Base-by-base conservation (phyloP, 2,797 vertebrate genomes). In the Buphagus erythrorhynchus region DNA sequence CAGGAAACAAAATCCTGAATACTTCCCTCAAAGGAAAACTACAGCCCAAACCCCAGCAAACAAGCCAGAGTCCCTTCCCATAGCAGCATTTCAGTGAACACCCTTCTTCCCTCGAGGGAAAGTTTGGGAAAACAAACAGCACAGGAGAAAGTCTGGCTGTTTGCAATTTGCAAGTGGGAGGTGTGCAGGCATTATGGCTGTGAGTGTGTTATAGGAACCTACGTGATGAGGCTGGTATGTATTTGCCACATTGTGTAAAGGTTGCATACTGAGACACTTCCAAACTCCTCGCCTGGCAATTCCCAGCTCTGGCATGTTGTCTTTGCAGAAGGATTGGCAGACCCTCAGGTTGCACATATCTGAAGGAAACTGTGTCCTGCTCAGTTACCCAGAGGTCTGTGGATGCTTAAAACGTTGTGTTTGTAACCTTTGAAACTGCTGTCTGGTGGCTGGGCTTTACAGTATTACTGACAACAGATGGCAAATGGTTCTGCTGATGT, bases 391-490 rank as follows among this genome's bases (percentile, higher is more conserved):
- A 51, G 91, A 74, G 81, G 61, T 66, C 83, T 83, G 82, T 18
- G 77, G 83, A 78, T 63, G 55, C 85, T 61, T 90, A 42, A 86
- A 89, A 78, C 7, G 40, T 91, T 86, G 82, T 93, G 90, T 94
- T 96, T 94, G 89, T 95, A 97, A 96, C 95, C 94, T 97, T 95
- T 91, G 79, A 87, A 97, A 84, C 75, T 76, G 80, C 84, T 92
- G 58, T 62, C 90, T 94, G 84, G 89, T 96, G 94, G 81, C 74
- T 88, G 82, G 82, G 86, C 93, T 96, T 94, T 61, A 35, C 86
- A 57, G 87, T 77, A 67, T 88, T 94, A 86, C 96, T 94, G 92
- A 85, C 75, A 83, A 77, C 95, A 97, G 95, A 96, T 94, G 76
- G 92, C 93, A 95, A 86, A 87, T 65, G 69, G 77, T 77, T 95